A percentile compares a stretch with the other conserved stretches of the same genome.
These are phyloP conservation scores for Drosophila nigromelanica DNA, from an alignment of 1,140 invertebrate species.

Conservation along the genomic window DNA sequence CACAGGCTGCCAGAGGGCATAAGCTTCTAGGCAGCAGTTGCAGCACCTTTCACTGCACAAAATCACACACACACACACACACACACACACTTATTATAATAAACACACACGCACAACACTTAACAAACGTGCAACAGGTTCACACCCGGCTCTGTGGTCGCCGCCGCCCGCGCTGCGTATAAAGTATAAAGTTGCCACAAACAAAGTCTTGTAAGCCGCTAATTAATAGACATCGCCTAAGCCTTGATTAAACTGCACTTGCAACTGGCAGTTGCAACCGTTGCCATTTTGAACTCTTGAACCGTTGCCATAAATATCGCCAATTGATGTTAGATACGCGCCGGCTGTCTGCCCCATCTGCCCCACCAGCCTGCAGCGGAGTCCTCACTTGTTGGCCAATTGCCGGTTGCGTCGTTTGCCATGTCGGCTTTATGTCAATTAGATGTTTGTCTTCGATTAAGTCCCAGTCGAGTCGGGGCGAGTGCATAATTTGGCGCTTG, in stretches of 20 bases:
- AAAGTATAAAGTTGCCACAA: slow-evolving; percentile 29
- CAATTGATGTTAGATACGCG: slow-evolving; percentile 70
- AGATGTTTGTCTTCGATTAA: slow-evolving; percentile 79
- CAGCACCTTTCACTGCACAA: slow-evolving; percentile 30
- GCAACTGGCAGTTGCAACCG: slow-evolving; percentile 28
- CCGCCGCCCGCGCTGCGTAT: background rate
- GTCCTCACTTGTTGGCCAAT: slow-evolving; percentile 54
- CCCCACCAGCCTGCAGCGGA: slow-evolving; percentile 25
- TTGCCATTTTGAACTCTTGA: slow-evolving; percentile 64
- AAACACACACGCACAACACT: background rate
- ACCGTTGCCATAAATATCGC: slow-evolving; percentile 72
- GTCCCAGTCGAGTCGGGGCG: slow-evolving; percentile 53
- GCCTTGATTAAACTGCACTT: slow-evolving; percentile 67
- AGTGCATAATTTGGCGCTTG: slow-evolving; percentile 74
- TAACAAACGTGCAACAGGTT: slow-evolving; percentile 7
- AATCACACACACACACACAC: background rate
- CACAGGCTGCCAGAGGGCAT: background rate
- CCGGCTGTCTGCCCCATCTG: too few species aligned
- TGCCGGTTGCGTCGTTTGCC: slow-evolving; percentile 55
- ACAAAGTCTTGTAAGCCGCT: slow-evolving; percentile 55
- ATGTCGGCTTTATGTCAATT: slow-evolving; percentile 81
- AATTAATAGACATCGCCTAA: slow-evolving; percentile 63
- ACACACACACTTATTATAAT: background rate
- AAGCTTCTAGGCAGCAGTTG: slow-evolving; percentile 17
- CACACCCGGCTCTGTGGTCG: background rate